phyloP scores from a whole-genome alignment of 1,140 invertebrate genomes.

The Euwallacea similis region DNA sequence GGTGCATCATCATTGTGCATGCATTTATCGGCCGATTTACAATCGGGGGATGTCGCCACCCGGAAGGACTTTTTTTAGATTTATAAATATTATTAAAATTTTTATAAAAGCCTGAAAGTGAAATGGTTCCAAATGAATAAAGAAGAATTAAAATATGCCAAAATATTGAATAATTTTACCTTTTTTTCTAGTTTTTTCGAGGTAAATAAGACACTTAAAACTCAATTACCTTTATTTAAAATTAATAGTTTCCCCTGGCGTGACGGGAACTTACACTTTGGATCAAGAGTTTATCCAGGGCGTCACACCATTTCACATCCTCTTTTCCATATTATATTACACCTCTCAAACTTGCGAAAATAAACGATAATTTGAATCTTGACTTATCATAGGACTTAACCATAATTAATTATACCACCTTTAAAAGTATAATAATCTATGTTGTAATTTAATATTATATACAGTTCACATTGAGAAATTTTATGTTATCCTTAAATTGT shows the following conservation, averaged over 20 bases:
- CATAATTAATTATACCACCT: background rate
- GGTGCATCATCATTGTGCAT: too few species aligned
- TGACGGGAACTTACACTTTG: conserved; percentile 18
- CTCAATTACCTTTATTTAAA: conserved; percentile 33
- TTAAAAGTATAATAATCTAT: background rate
- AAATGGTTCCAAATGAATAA: too few species aligned
- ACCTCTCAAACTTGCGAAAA: conserved; percentile 12
- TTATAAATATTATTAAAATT: too few species aligned
- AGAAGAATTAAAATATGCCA: background rate
- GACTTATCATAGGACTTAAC: too few species aligned
- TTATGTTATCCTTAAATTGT: conserved; percentile 1
- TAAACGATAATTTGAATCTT: background rate
- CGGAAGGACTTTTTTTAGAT: too few species aligned
- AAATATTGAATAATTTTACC: too few species aligned
- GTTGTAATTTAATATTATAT: conserved; percentile 7
- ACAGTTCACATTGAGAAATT: conserved; percentile 33
- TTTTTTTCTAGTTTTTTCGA: background rate
- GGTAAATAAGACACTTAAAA: conserved; percentile 11
- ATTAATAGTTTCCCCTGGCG: conserved; percentile 23
- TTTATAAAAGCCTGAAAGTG: too few species aligned
- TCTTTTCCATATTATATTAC: background rate
- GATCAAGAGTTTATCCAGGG: conserved; percentile 15
- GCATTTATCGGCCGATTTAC: too few species aligned
- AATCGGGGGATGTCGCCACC: too few species aligned
- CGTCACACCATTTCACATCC: conserved; percentile 22